Evolutionary conservation across 23 tunicate species (phyloP), one percentile per base, ranked within the genome.

Genomic region (Styela clava): DNA sequence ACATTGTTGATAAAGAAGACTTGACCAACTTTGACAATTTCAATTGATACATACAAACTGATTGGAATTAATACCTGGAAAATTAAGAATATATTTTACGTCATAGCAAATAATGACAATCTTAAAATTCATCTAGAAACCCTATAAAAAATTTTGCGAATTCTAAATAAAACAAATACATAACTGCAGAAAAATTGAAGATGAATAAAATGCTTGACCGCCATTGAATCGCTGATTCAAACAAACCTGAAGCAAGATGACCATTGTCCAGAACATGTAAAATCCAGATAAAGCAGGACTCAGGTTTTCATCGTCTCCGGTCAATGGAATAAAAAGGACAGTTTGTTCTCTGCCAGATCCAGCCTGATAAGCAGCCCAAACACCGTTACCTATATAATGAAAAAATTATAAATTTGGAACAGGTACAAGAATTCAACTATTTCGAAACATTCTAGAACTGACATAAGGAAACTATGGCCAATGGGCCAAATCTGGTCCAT

Each of bases 221-320:
- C n/a, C n/a, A n/a, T n/a, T n/a, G n/a, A n/a, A n/a, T n/a, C n/a
- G n/a, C n/a, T n/a, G n/a, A n/a, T n/a, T n/a, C 56, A 44, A 44
- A 5, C 52, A 1, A 61, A 93, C 98, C 84, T 96, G 99, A 27
- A 96, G 85, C 79, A 96, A 62, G 71, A 96, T 96, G 29, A 96
- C 92, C 99, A 96, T 96, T 30, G 97, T 91, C 99, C 96, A 88
- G 51, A 96, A 96, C 97, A 92, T 87, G 83, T 84, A 91, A 68
- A 96, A 91, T 18, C 97, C 97, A 33, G 99, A 86, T 3, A 90
- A 79, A 19, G 89, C 92, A 1, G 95, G 89, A 68, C 85, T 61
- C 9, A 84, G 64, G 5, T 27, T 33, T 12, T 86, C 82, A 1
- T 86, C 88, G 44, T 86, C 74, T 0, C 19, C 73, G 16, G 85